Evolutionary conservation across 2,888 invertebrate genomes (phyloP), one percentile per base, ranked within the genome.

Genomic region (Drosophila lutescens): DNA sequence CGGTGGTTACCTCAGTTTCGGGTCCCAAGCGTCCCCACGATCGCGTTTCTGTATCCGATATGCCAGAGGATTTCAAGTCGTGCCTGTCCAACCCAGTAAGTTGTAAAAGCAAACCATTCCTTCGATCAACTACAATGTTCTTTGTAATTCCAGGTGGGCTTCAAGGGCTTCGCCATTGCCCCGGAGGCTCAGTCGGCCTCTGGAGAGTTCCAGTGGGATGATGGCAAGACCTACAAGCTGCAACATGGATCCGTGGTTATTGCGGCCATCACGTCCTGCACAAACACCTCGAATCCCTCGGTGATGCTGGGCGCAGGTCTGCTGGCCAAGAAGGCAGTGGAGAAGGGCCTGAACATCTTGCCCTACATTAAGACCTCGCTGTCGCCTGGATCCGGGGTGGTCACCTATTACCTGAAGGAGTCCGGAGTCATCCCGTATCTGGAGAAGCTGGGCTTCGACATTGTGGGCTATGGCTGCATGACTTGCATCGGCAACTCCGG

Each of bases 391-490:
- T 97, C 97, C 15, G 98, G 98, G 0, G 98, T 98, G 0, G 98
- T 98, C 30, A 98, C 98, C 0, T 98, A 98, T 90, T 93, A 93
- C 79, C 86, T 93, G 6, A 93, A 92, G 91, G 98, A 98, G 91
- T 98, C 98, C 1, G 98, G 98, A 0, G 98, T 99, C 2, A 94
- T 97, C 15, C 97, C 98, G 0, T 96, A 96, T 85, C 92, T 99
- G 60, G 95, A 96, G 82, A 93, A 96, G 90, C 93, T 99, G 1
- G 99, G 99, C 8, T 99, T 99, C 91, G 95, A 97, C 90, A 95
- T 98, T 51, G 98, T 99, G 1, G 99, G 99, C n/a, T 99, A 99
- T 90, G 99, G 99, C 0, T 99, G 99, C 91, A 99, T 99, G 99
- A 99, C 99, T 0, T 99, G 99, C 91, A 99, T 99, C 80, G 99